Evolutionary conservation across 2,888 invertebrate species (phyloP).

Genomic region (Dryobotodes eremita): DNA sequence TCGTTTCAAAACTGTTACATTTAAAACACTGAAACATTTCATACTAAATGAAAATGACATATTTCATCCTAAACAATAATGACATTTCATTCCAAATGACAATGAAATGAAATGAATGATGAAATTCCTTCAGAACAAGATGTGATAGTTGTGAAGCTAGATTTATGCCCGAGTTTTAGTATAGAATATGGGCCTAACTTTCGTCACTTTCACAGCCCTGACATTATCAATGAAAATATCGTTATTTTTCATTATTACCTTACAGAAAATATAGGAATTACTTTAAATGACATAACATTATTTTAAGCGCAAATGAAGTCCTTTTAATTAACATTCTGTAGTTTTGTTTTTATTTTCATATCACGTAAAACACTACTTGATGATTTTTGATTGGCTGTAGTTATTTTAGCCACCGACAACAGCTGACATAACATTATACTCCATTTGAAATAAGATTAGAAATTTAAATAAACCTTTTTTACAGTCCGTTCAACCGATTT

Average conservation of each 20-base stretch:
- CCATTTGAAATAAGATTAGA: too few relatives aligned
- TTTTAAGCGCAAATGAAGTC: conserved; percentile 40
- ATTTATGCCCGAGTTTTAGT: background rate
- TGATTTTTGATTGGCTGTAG: background rate
- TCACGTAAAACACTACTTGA: background rate
- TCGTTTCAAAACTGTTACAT: background rate
- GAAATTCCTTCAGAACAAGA: background rate
- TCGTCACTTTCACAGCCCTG: background rate
- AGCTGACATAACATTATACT: background rate
- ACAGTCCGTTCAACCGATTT: too few relatives aligned
- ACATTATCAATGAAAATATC: background rate
- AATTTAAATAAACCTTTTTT: too few relatives aligned
- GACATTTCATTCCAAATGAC: background rate
- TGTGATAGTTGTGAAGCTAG: background rate
- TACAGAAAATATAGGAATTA: background rate
- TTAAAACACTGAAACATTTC: background rate
- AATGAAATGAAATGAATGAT: background rate
- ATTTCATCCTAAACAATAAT: background rate
- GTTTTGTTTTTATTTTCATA: conserved; percentile 51
- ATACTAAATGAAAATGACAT: background rate
- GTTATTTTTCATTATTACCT: background rate
- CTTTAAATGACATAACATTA: conserved; percentile 16
- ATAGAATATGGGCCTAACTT: too few relatives aligned
- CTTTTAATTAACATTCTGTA: conserved; percentile 36
- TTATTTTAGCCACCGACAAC: background rate